Conservation (phyloP, 2,888 invertebrate species). For the Pediacus dermestoides region DNA sequence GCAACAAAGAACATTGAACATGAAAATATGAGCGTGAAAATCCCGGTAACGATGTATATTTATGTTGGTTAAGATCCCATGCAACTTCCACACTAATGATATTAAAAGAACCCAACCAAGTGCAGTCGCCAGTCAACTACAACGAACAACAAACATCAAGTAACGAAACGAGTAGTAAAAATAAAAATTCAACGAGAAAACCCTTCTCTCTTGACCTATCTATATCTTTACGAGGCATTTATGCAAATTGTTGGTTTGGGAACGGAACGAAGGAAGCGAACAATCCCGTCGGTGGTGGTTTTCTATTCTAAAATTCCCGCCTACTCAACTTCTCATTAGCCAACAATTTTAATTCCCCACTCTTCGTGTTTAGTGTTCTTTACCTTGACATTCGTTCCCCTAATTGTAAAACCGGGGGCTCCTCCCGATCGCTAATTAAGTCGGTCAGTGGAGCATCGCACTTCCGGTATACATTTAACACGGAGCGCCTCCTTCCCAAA, state of each 20-base stretch:
- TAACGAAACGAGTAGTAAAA: no score
- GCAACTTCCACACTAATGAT: no score
- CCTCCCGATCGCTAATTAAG: slow-evolving; percentile 41
- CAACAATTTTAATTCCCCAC: slow-evolving; percentile 34
- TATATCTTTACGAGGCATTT: slow-evolving; percentile 26
- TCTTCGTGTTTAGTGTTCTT: slow-evolving; percentile 27
- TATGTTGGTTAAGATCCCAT: no score
- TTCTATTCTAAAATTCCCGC: slow-evolving; percentile 15
- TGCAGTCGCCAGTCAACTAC: no score
- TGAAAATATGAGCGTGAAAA: no score
- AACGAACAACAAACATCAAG: no score
- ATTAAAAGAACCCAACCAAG: no score
- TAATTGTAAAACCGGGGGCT: slow-evolving; percentile 33
- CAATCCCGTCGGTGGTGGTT: slow-evolving; percentile 16
- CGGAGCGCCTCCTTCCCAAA: slow-evolving; percentile 1
- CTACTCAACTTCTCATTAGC: slow-evolving; percentile 29
- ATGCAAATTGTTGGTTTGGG: slow-evolving; percentile 37
- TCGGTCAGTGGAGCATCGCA: slow-evolving; percentile 45
- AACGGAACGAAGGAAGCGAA: no score
- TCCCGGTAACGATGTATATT: no score
- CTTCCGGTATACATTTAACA: slow-evolving; percentile 20
- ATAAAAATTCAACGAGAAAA: no score
- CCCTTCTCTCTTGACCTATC: slow-evolving; percentile 39
- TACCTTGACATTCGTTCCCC: slow-evolving; percentile 43
- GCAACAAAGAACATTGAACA: no score